These are phyloP conservation scores for Buphagus erythrorhynchus DNA, from an alignment of 2,797 vertebrate genomes.

Conservation along the genomic window DNA sequence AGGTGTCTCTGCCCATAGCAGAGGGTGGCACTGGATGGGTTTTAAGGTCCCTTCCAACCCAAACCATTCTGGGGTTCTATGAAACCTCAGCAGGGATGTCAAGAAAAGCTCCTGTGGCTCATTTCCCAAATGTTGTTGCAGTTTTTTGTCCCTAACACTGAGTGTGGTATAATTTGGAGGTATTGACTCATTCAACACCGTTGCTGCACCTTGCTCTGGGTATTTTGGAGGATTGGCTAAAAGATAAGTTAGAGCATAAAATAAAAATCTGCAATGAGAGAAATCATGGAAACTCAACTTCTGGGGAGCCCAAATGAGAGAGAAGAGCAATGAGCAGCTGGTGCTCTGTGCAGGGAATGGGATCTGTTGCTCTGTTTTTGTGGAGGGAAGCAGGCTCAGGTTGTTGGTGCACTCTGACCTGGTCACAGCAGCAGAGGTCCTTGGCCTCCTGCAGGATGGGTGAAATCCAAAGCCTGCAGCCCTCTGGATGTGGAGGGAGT, in stretches of 20 bases:
- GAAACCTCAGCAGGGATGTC: background rate
- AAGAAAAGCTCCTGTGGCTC: background rate
- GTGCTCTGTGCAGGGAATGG: constrained; percentile 53
- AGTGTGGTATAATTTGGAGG: background rate
- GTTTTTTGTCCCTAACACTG: background rate
- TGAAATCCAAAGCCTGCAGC: background rate
- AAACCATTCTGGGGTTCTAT: background rate
- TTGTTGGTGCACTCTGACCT: background rate
- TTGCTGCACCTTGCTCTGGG: background rate
- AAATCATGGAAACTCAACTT: constrained; percentile 54
- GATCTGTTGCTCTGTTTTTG: constrained; percentile 34
- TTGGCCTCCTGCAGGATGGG: background rate
- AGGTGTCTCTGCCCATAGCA: background rate
- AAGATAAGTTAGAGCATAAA: background rate
- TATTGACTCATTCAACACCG: background rate
- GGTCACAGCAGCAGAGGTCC: background rate
- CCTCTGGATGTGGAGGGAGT: background rate
- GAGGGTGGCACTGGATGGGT: fast-evolving
- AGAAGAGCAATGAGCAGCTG: constrained; percentile 53
- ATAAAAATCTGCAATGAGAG: background rate
- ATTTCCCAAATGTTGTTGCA: background rate
- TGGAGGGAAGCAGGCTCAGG: background rate
- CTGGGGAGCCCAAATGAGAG: constrained; percentile 62
- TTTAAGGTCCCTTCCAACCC: background rate
- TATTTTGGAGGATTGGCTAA: background rate